phyloP scores from a whole-genome alignment of 2,888 invertebrate species.

The Tholera decimalis region DNA sequence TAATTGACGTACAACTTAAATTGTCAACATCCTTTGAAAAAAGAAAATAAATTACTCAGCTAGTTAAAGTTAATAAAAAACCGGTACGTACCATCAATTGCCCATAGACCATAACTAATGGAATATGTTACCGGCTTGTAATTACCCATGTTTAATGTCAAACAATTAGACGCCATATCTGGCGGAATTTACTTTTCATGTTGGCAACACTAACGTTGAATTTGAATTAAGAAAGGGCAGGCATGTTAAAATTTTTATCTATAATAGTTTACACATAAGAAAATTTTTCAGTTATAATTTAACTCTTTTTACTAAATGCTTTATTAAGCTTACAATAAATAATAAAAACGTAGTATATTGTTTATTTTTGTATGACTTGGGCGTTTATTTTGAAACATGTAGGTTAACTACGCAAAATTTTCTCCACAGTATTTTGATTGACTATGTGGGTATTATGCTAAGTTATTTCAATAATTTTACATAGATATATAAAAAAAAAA shows the following conservation, averaged over 20 bases:
- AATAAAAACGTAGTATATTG: neutral
- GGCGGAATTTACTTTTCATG: constrained; percentile 47
- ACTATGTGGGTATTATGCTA: no score
- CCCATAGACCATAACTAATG: constrained; percentile 61
- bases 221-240: constrained; percentile 44
- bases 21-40: constrained; percentile 42
- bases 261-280: neutral
- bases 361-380: neutral
- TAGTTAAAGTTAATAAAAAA: constrained; percentile 60
- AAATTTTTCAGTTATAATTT: constrained; percentile 3
- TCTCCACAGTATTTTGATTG: no score
- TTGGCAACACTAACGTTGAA: constrained; percentile 41
- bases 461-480: no score
- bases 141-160: constrained; percentile 63
- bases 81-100: constrained; percentile 59
- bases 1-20: constrained; percentile 36
- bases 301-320: neutral
- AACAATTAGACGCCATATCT: constrained; percentile 69
- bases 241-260: neutral
- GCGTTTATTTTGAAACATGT: neutral
- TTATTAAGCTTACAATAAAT: neutral
- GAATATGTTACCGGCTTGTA: constrained; percentile 57
- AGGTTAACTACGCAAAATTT: neutral
- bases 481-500: no score
- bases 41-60: constrained; percentile 40